Conservation (phyloP, 2,113 vertebrate genomes). For the Saccopteryx bilineata region DNA sequence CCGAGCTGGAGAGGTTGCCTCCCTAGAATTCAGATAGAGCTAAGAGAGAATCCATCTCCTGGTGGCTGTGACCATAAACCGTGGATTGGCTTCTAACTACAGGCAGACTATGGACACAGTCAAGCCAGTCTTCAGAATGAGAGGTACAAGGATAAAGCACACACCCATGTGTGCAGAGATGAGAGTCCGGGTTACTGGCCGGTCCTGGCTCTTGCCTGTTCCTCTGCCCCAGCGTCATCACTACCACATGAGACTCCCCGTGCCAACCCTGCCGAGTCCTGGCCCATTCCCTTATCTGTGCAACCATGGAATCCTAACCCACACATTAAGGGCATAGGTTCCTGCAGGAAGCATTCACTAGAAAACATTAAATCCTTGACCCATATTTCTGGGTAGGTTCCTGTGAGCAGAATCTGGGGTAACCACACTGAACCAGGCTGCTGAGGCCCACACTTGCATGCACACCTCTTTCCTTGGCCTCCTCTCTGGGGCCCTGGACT, state of each 20-base stretch:
- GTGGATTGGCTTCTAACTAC: background rate
- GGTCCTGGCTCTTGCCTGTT: accelerated
- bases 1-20: background rate
- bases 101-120: background rate
- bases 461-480: background rate
- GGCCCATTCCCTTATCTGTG: background rate
- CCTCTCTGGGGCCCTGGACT: background rate
- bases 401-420: background rate
- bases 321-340: background rate
- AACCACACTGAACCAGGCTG: background rate
- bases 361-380: background rate
- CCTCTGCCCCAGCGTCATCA: background rate
- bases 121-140: background rate
- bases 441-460: background rate
- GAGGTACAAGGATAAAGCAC: background rate
- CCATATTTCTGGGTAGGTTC: background rate
- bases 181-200: background rate
- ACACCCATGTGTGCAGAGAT: accelerated
- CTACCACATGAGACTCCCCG: accelerated
- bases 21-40: background rate
- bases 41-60: background rate
- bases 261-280: background rate
- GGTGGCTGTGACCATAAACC: background rate
- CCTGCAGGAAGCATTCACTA: background rate
- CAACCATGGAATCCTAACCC: background rate